Percentiles rank a stretch among this genome's conserved stretches.
Conservation (phyloP, 2,888 invertebrate species). For the Margaritifera margaritifera region DNA sequence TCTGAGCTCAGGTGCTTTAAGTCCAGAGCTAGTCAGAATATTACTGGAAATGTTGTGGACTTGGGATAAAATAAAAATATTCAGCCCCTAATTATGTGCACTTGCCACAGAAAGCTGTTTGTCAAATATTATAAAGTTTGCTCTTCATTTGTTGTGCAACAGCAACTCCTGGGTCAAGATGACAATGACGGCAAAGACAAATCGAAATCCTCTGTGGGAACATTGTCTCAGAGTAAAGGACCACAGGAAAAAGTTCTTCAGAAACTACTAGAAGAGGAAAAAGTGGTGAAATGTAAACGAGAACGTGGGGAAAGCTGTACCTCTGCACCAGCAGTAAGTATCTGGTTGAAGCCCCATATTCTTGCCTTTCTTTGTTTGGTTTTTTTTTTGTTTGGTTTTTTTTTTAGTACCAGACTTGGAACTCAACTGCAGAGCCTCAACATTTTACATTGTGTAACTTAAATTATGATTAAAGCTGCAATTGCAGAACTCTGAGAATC, state of each 20-base stretch:
- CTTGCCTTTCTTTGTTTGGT: background rate
- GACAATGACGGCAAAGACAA: conserved; percentile 22
- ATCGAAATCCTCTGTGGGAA: conserved; percentile 7
- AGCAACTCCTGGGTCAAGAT: conserved; percentile 63
- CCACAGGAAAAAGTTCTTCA: conserved; percentile 74
- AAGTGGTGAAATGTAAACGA: background rate
- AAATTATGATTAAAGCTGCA: background rate
- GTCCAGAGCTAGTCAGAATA: too few relatives aligned
- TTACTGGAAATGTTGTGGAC: too few relatives aligned
- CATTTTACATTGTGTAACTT: too few relatives aligned
- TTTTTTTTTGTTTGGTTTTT: too few relatives aligned
- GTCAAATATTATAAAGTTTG: background rate
- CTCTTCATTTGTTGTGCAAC: conserved; percentile 17
- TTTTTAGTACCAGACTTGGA: too few relatives aligned
- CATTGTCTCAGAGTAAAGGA: conserved; percentile 74
- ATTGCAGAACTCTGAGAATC: background rate
- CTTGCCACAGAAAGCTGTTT: too few relatives aligned
- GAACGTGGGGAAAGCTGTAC: conserved; percentile 34
- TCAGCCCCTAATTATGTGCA: too few relatives aligned
- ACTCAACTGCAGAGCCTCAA: too few relatives aligned
- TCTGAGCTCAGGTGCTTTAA: too few relatives aligned
- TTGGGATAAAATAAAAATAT: too few relatives aligned
- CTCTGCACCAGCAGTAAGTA: conserved; percentile 64
- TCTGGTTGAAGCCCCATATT: background rate
- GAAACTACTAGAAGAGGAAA: conserved; percentile 75